Base-by-base conservation (phyloP, 2,113 vertebrate species). In the Cnemophilus loriae region DNA sequence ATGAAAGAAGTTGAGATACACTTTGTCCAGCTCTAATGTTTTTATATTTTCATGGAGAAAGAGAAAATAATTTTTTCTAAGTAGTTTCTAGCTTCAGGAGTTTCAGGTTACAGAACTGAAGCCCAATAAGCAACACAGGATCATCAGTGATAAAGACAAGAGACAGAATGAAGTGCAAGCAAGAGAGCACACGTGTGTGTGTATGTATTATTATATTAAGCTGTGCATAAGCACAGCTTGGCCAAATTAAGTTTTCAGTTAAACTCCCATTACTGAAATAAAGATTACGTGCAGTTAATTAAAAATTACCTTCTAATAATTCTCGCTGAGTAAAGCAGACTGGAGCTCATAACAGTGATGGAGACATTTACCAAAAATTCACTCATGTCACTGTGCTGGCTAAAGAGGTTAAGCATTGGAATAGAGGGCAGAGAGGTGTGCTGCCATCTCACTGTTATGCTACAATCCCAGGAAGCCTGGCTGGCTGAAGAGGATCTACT, bases 201-300 rank as follows among this genome's bases (percentile, higher is more conserved):
- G 19, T 33, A 4, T 55, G 23, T 17, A 50, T 65, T n/a, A 73
- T 53, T 63, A 11, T 67, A 69, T 42, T 56, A 64, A 83, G 39
- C 20, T 56, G 11, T n/a, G 65, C 46, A 46, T 20, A 94, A 87
- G 61, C 70, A 84, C 33, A 71, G 27, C 28, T 85, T 84, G 47
- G 59, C 42, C 44, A 95, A 95, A 94, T 92, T 65, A 53, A 89
- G 65, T 87, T 90, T 71, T 77, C 63, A 78, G 50, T 93, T 89
- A 39, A 86, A 84, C 26, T 74, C 59, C 28, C 68, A 55, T 55
- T 74, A 49, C 57, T 77, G 44, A 93, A 93, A 90, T 28, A 78
- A n/a, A 64, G 52, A 94, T 52, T 65, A 57, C 8, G 22, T n/a
- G 47, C 56, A 70, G 47, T 80, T 93, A 84, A 96, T 95, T 70